Base-by-base conservation (phyloP, 2,113 vertebrate species). In the Nothobranchius furzeri region DNA sequence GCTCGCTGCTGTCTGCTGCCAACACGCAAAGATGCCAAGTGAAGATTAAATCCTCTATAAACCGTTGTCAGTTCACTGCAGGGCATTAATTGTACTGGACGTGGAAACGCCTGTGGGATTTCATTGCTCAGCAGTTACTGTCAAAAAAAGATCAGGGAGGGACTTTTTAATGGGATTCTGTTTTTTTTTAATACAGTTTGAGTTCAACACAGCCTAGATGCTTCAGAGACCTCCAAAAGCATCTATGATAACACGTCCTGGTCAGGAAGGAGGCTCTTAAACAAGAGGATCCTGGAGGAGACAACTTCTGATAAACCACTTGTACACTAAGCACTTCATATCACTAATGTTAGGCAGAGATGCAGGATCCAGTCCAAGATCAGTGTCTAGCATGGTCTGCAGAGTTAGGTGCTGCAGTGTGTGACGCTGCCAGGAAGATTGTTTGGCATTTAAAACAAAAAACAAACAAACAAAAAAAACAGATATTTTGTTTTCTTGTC, bases 1-100 rank as follows among this genome's bases (percentile, higher is more conserved):
- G 37, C 56, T 60, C 52, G 64, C n/a, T 45, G 51, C 68, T 68
- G n/a, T 78, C 51, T 61, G 51, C 20, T 68, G 79, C 75, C 82
- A 83, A 58, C 55, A 68, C 59, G 56, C 59, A 76, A 64, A 78
- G 66, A 72, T 64, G 75, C 82, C 77, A 83, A 79, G 64, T 67
- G 59, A 64, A 81, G 80, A 70, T 73, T 75, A 73, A 70, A 78
- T 78, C 76, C 75, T 73, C 61, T 70, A 60, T 76, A 78, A 75
- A 81, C 57, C 60, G 59, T 76, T 69, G 60, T 87, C 72, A 76
- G 61, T 72, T 85, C 69, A 64, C 48, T 66, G 63, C 42, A 56
- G 48, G 30, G 9, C 12, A 0, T 69, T 68, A 24, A 57, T 83
- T 77, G 68, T 35, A 59, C 58, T 69, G 57, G 64, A 65, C 62